phyloP scores from a whole-genome alignment of 2,113 vertebrate genomes.

The Chloroceryle aenea region DNA sequence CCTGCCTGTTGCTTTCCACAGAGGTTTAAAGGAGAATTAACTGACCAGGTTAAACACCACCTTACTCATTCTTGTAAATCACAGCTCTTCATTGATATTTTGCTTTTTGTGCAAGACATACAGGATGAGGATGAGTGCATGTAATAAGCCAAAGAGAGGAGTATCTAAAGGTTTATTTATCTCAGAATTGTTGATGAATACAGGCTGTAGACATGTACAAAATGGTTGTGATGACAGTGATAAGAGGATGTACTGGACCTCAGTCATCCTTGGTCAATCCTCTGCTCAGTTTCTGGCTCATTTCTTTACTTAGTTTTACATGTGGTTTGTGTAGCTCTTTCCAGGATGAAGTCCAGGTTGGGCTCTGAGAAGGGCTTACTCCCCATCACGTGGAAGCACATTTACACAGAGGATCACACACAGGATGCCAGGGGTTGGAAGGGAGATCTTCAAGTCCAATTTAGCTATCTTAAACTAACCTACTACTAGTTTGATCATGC shows the following conservation, averaged over 20 bases:
- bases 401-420: not conserved
- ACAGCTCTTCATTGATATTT: not conserved
- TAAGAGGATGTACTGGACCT: not conserved
- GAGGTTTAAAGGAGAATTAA: constrained; percentile 23
- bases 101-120: constrained; percentile 1
- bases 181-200: not conserved
- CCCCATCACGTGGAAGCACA: not conserved
- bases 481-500: not conserved
- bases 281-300: not conserved
- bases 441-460: not conserved
- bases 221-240: not conserved
- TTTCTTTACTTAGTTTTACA: not conserved
- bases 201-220: not conserved
- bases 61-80: constrained; percentile 22
- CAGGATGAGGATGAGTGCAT: not conserved
- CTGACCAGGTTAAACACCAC: not conserved
- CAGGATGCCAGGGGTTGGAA: too few relatives aligned
- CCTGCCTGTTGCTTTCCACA: constrained; percentile 10
- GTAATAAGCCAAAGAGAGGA: not conserved
- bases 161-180: not conserved
- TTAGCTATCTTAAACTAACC: not conserved
- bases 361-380: not conserved
- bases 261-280: not conserved
- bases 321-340: not conserved
- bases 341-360: not conserved